Percentiles rank a stretch among this genome's conserved stretches.
Evolutionary conservation across 2,113 vertebrate species (phyloP).

Genomic region (Amia ocellicauda): DNA sequence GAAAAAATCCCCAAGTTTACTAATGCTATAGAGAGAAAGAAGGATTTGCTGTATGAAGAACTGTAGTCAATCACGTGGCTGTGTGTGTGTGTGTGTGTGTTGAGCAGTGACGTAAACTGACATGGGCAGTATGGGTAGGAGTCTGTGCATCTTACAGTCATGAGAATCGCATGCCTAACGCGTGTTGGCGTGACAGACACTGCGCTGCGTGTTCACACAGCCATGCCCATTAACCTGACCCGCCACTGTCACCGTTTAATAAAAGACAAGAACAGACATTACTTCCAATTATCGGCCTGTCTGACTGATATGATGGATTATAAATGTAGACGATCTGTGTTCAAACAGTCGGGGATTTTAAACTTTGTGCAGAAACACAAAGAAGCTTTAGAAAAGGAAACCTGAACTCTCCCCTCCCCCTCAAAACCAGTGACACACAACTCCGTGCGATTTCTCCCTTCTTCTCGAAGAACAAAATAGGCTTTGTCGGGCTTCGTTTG

Average conservation of each 20-base stretch:
- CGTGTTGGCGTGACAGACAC: slow-evolving; percentile 1
- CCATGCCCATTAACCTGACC: fast-evolving
- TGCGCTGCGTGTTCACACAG: neutral
- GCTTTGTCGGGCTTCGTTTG: slow-evolving; percentile 8
- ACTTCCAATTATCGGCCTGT: slow-evolving; percentile 3
- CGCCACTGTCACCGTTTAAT: fast-evolving
- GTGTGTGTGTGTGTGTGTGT: neutral
- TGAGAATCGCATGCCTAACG: neutral
- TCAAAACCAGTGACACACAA: neutral
- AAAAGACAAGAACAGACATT: neutral
- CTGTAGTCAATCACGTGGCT: neutral
- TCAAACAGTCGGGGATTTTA: slow-evolving; percentile 1
- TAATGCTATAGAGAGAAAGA: too few species aligned
- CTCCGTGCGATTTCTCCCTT: neutral
- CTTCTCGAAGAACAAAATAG: neutral
- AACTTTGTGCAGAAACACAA: slow-evolving; percentile 8
- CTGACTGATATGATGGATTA: neutral
- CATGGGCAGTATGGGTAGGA: neutral
- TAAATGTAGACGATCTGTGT: neutral
- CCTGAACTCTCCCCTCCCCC: neutral
- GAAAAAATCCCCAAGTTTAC: too few species aligned
- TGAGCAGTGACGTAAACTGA: neutral
- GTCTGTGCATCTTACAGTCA: neutral
- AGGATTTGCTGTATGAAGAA: too few species aligned
- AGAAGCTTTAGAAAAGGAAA: slow-evolving; percentile 9